Base-by-base conservation (phyloP, 1,140 invertebrate species). In the Archegozetes longisetosus region DNA sequence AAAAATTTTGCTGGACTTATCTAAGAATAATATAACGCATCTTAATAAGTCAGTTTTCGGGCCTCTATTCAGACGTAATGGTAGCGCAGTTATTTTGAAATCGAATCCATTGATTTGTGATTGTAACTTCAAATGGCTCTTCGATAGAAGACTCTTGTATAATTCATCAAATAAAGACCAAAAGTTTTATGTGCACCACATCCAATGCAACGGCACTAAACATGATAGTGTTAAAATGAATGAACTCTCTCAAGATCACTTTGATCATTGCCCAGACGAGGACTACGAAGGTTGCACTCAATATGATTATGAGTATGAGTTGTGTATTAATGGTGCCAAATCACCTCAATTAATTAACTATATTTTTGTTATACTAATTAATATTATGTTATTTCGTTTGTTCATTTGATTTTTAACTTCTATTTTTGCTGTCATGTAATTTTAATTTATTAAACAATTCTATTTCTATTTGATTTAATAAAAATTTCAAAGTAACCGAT, bases 41-140 rank as follows among this genome's bases (percentile, higher is more conserved):
- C 20, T 58, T 49, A 13, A 24, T 12, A 13, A 25, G n/a, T 14
- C 14, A 13, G 29, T 58, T 12, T 58, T 58, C 25, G 23, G 22
- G 9, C 32, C 49, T 14, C 22, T 53, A 6, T 22, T 14, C 12
- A 40, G 57, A 2, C 25, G 29, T 20, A 40, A 40, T 17, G 32
- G 32, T 40, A 20, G 6, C 3, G 32, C 49, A 20, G n/a, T 58
- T 14, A 49, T 47, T 13, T 3, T 58, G 1, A 1, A 20, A 24
- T 12, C n/a, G 17, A 58, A 58, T 51, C 57, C 57, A 12, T 26
- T 58, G 17, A 20, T 23, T 50, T 58, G 57, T 51, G 57, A 58
- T 26, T 58, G 57, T 58, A 12, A 40, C 13, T 51, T 58, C 27
- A 50, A 53, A 46, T 58, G 57, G 57, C 48, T 58, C 2, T 28